Base-by-base conservation (phyloP, 2,888 invertebrate species). In the Branchipolynoe longqiensis region DNA sequence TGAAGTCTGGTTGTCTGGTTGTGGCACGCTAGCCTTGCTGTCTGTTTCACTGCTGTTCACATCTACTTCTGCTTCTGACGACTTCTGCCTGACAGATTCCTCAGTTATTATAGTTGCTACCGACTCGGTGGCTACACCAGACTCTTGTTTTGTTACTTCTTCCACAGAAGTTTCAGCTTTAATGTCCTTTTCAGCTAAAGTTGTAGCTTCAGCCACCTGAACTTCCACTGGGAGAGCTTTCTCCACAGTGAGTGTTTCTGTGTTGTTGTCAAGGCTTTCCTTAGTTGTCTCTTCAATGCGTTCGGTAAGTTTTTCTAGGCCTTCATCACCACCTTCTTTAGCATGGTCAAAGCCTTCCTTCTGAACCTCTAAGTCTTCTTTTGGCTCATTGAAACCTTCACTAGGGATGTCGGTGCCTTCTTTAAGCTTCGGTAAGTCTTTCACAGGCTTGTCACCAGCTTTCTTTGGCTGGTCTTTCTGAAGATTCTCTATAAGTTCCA, bases 1-100 rank as follows among this genome's bases (percentile, higher is more conserved):
- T 69, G 69, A 69, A 69, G 69, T 69, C 69, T 69, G 69, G 69
- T 69, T 69, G 14, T 62, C 62, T 62, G 25, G 59, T 59, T 59
- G 62, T 62, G 62, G 62, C 25, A 14, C 62, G 31, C 12, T 62
- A 31, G 62, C 62, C 62, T 18, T 25, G n/a, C n/a, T n/a, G n/a
- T n/a, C n/a, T n/a, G 62, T 31, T 1, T 62, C 62, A n/a, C n/a
- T 62, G 62, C 62, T 62, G 12, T 31, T 25, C 3, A 14, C 25
- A 3, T 4, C 62, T 4, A 31, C 62, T 28, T n/a, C 62, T 28
- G 31, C 62, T 62, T 25, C 62, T 31, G 62, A 48, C 48, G 18
- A 48, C 48, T 48, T 48, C 48, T 48, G 48, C 48, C n/a, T n/a
- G n/a, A n/a, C n/a, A n/a, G n/a, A n/a, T n/a, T 18, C 14, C 62